Evolutionary conservation across 2,113 vertebrate genomes (phyloP), one percentile per base, ranked within the genome.

Genomic region (Eretmochelys imbricata): DNA sequence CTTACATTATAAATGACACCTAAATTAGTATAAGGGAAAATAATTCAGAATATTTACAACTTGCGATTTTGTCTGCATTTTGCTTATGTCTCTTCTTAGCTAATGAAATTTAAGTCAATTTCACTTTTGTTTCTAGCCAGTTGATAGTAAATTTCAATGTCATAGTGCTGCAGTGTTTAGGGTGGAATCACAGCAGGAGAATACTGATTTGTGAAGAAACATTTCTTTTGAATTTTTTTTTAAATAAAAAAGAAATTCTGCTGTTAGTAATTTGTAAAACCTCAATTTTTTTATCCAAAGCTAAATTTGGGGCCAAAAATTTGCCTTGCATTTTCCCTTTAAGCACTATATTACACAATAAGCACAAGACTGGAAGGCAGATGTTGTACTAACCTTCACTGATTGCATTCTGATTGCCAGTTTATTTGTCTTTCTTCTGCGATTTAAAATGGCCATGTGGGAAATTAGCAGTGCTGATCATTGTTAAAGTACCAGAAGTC

Each of bases 361-460:
- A 92, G 78, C 54, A 93, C 88, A 95, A 87, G 57, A 79, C 55
- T 51, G 20, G 88, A 93, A 97, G 90, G 82, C 92, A 98, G 95
- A 92, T 97, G 95, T 95, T 97, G 49, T 87, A 7, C 46, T 91
- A 95, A 96, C 89, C 90, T 97, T 59, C n/a, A 50, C 89, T 97
- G 93, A 97, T 94, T 93, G 85, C 86, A 86, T 96, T 91, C 84
- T 96, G 79, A 96, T 95, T 92, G 62, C 85, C 48, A 53, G 54
- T 93, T 96, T 89, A 91, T 55, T 88, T 96, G 84, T 54, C 94
- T 93, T 72, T 94, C 90, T 95, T 96, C 84, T 79, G 20, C 51
- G 72, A 89, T 84, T 87, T 97, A 69, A 78, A 89, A 51, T 85
- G 57, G 80, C 82, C 94, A 88, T 76, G 29, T 90, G 88, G 97